Evolutionary conservation across 2,888 invertebrate genomes (phyloP).

Genomic region (Cacoxenus indagator): DNA sequence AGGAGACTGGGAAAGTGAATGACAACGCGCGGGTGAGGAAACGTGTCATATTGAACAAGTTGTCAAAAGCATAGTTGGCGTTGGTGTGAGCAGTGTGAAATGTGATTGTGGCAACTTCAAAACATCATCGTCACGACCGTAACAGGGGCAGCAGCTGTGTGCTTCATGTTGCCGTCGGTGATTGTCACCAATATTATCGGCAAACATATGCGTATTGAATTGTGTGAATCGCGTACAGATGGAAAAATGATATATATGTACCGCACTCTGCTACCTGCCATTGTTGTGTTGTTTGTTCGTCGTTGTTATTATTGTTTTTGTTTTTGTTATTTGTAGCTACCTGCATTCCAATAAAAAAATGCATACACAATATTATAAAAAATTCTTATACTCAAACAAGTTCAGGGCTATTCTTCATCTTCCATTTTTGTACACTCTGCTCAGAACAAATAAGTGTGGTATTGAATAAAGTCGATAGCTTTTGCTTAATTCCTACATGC

Average conservation of each 20-base stretch:
- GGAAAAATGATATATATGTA: too few species aligned
- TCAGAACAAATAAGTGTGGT: too few species aligned
- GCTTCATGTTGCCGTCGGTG: constrained; percentile 43
- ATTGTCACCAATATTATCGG: constrained; percentile 55
- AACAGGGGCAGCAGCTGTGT: not conserved
- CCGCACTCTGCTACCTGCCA: too few species aligned
- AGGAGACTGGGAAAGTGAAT: too few species aligned
- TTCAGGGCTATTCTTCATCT: not conserved
- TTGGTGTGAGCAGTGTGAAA: not conserved
- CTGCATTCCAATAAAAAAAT: constrained; percentile 23
- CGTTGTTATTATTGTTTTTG: constrained; percentile 44
- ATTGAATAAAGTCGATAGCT: too few species aligned
- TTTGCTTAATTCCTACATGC: too few species aligned
- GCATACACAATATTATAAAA: not conserved
- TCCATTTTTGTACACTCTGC: not conserved
- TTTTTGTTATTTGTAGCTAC: constrained; percentile 32
- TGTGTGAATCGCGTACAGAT: too few species aligned
- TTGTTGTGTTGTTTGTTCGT: too few species aligned
- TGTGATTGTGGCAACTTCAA: not conserved
- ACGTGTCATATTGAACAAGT: not conserved
- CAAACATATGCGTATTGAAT: constrained; percentile 28
- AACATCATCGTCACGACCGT: not conserved
- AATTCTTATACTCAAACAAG: not conserved
- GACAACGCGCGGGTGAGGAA: not conserved
- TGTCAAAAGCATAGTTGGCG: not conserved